These are phyloP conservation scores for Ennomos fuscantarius DNA, from an alignment of 2,888 invertebrate species.

Conservation along the genomic window DNA sequence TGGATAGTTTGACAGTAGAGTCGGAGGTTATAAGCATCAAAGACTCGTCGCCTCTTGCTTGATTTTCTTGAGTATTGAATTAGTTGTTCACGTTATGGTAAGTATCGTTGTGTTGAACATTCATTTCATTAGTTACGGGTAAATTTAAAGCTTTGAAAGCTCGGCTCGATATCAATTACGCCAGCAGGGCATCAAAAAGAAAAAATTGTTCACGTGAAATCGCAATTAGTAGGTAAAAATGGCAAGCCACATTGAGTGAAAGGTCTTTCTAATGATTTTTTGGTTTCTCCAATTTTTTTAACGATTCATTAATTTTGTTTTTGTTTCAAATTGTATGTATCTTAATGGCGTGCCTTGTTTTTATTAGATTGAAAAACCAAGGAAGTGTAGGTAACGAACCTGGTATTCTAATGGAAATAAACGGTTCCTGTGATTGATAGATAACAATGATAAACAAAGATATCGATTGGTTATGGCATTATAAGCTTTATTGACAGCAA, in stretches of 20 bases:
- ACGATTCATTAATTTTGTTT: no score
- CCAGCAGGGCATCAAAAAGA: conserved; percentile 1
- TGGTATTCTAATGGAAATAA: no score
- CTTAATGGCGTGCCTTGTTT: no score
- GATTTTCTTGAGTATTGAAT: conserved; percentile 35
- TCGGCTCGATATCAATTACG: conserved; percentile 9
- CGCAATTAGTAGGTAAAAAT: conserved; percentile 1
- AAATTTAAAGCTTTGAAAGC: conserved; percentile 24
- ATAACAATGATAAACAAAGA: no score
- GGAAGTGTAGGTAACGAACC: no score
- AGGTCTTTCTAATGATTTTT: neutral
- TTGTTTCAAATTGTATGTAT: no score
- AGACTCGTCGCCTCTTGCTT: conserved; percentile 56
- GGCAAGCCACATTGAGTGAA: neutral
- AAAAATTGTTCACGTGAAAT: conserved; percentile 9
- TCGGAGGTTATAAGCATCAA: conserved; percentile 12
- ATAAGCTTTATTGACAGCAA: no score
- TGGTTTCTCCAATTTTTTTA: neutral
- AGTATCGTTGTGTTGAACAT: conserved; percentile 6
- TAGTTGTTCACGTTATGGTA: conserved; percentile 25
- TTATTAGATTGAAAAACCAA: no score
- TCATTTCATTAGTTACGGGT: conserved; percentile 12
- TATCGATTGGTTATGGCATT: no score
- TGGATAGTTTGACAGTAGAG: neutral
- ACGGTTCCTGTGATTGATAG: no score